Evolutionary conservation across 2,113 vertebrate genomes (phyloP), one percentile per base, ranked within the genome.

Genomic region (Thamnophis sirtalis): DNA sequence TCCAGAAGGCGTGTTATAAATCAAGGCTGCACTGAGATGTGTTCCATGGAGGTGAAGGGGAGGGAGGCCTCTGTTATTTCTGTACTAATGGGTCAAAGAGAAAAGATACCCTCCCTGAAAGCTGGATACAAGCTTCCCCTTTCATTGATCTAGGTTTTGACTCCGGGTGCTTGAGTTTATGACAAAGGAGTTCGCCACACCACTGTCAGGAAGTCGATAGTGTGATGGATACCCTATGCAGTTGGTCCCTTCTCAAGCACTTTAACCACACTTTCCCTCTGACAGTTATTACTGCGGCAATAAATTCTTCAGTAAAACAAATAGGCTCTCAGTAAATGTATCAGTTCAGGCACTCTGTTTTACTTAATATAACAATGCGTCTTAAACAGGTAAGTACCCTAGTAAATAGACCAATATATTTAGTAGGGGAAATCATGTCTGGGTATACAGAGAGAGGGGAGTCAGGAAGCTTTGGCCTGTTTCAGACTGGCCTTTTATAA

Each of bases 251-350:
- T 96, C 98, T 98, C 97, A 96, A 96, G 98, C 97, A 98, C 98
- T 98, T 98, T 98, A 96, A 97, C 97, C 97, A 97, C 93, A 94
- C 98, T 98, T 97, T 96, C 97, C 96, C 97, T 97, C 97, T 98
- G 98, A 98, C 98, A 98, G 98, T 98, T 99, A 99, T 98, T 98
- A 98, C 98, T 97, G 93, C 98, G 86, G 97, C 98, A 97, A 98
- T 99, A 99, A 99, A 99, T 98, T 98, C 98, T 98, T 97, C 97
- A 97, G 95, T 97, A 97, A 97, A 98, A 98, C 98, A 98, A 98
- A 97, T 97, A 97, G 97, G 96, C 94, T 92, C 38, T 84, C 93
- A 89, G 95, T 97, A 97, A 98, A 98, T 98, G 98, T 98, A 98
- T 99, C 98, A 98, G 98, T 95, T 97, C 95, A 93, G 95, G 95